These are phyloP conservation scores for Halcyon senegalensis DNA, from an alignment of 2,113 vertebrate genomes.

Conservation along the genomic window DNA sequence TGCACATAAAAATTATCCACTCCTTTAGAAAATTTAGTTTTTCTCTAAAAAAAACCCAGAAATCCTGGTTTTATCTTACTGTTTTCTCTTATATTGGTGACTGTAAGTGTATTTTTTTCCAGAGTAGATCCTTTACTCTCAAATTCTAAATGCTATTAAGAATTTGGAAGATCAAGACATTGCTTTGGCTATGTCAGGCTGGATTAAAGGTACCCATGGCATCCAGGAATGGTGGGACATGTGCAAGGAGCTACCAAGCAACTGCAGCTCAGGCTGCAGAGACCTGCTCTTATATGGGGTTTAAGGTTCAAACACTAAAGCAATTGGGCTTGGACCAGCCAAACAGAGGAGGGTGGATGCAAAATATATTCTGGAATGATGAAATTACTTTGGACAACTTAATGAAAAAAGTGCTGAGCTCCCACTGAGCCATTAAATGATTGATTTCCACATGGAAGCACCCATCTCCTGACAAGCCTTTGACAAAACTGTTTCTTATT, in stretches of 20 bases:
- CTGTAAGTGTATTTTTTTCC: not conserved
- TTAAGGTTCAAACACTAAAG: not conserved
- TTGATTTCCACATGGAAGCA: slow-evolving; percentile 64
- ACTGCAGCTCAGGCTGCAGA: not conserved
- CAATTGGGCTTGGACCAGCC: not conserved
- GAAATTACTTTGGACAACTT: slow-evolving; percentile 63
- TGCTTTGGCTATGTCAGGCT: not conserved
- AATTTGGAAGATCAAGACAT: not conserved
- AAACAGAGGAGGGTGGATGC: not conserved
- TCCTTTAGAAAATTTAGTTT: not conserved
- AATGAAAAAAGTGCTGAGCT: slow-evolving; percentile 44
- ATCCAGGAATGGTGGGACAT: not conserved
- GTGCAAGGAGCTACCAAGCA: not conserved
- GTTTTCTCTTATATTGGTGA: not conserved
- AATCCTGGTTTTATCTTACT: not conserved
- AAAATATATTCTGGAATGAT: slow-evolving; percentile 13
- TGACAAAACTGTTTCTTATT: slow-evolving; percentile 39
- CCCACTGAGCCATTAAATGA: slow-evolving; percentile 42
- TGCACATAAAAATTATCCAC: not conserved
- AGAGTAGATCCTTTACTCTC: not conserved
- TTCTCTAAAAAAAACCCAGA: not conserved
- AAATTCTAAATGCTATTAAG: not conserved
- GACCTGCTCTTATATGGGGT: not conserved
- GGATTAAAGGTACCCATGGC: rapidly evolving
- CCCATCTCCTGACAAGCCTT: slow-evolving; percentile 18